Base-by-base conservation (phyloP, 2,888 invertebrate genomes). In the Drosophila demipolita region DNA sequence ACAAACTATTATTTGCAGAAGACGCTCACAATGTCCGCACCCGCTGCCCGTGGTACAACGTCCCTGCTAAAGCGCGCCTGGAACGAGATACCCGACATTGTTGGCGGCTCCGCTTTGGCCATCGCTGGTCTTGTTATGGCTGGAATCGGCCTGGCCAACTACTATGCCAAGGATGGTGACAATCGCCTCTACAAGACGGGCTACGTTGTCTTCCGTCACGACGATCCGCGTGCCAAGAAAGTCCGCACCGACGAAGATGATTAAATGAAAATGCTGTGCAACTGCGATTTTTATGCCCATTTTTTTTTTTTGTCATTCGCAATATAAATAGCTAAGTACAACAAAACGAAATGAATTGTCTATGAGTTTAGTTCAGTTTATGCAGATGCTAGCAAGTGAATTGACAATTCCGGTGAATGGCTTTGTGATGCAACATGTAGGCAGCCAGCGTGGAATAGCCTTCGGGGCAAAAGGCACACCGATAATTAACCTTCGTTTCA, bases 21-120 rank as follows among this genome's bases (percentile, higher is more conserved):
- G 26, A 55, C 64, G 69, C 32, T 4, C 32, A 70, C 58, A 67
- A 91, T 91, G 91, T 91, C 92, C 57, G 87, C 91, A 68, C 74
- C 90, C 62, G 90, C 89, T 53, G 87, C 89, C 73, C 90, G 90
- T 75, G 91, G 91, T 53, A 63, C 92, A 5, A 77, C 83, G 7
- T 91, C 86, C 1, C 79, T 93, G 3, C 75, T 93, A 12, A 92
- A 92, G 58, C 90, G 90, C 52, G 93, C 91, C 29, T 95, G 96
- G 95, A 93, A 94, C 88, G 96, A 96, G 93, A 95, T 96, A 70
- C 97, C 97, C 5, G 96, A 96, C 92, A 93, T 96, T 55, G 92
- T 96, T 49, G 95, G 94, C 35, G 94, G 95, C 32, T 93, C 94
- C 3, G 94, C 94, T 17, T 78, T 96, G 77, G 96, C 94, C 0